Conservation (phyloP, 1,140 invertebrate genomes). For the Calliphora vicina region DNA sequence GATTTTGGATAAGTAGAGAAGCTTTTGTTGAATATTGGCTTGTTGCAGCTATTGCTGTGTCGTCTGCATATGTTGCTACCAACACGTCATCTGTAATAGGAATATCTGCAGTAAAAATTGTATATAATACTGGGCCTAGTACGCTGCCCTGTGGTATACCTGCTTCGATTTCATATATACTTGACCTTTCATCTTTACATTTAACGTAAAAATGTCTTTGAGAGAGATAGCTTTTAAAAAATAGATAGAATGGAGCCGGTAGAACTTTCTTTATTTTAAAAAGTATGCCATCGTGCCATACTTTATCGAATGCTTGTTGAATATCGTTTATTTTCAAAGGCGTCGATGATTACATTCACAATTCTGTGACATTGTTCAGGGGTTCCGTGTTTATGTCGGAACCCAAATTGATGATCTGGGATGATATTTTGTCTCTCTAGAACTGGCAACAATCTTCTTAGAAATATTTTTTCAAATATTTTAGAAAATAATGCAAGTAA, state of each 20-base stretch:
- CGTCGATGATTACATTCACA: not conserved
- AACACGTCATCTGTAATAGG: not conserved
- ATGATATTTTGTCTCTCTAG: not conserved
- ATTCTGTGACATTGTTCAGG: conserved; percentile 22
- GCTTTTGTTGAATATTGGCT: not conserved
- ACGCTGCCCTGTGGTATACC: conserved; percentile 13
- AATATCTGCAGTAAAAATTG: conserved; percentile 7
- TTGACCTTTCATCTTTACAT: not conserved
- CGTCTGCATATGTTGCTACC: conserved; percentile 21
- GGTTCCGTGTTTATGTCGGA: not conserved
- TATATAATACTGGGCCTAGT: conserved; percentile 6
- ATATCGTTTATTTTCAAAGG: conserved; percentile 28
- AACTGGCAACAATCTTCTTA: not conserved
- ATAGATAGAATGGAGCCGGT: conserved; percentile 18
- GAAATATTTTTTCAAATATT: not conserved
- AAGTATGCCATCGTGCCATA: not conserved
- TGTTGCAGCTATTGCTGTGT: not conserved
- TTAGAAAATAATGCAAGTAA: conserved; percentile 2
- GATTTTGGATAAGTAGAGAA: conserved; percentile 7
- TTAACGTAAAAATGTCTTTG: conserved; percentile 17
- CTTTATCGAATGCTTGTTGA: conserved; percentile 17
- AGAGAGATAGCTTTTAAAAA: not conserved
- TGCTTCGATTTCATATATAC: not conserved
- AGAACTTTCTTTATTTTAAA: conserved; percentile 5
- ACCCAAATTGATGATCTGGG: conserved; percentile 13